Conservation (phyloP, 2,888 invertebrate species). For the Druceiella hillmani region DNA sequence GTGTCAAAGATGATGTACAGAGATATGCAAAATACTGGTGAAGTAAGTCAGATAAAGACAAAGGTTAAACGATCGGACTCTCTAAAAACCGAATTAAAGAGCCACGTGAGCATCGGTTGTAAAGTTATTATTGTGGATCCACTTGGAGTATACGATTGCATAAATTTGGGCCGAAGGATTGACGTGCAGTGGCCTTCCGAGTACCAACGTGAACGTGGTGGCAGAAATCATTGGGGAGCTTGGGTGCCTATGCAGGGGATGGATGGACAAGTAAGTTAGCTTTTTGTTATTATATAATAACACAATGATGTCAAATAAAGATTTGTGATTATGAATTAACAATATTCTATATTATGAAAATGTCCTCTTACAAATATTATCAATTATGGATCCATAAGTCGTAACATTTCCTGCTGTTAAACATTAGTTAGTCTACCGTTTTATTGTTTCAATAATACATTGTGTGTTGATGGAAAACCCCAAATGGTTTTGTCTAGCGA, state of each 20-base stretch:
- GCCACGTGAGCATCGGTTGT: constrained; percentile 42
- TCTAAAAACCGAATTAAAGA: constrained; percentile 36
- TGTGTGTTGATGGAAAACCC: no score
- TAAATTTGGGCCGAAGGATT: constrained; percentile 83
- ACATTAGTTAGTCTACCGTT: no score
- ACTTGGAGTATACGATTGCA: constrained; percentile 76
- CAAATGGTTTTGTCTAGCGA: no score
- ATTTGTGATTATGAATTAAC: no score
- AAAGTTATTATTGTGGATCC: constrained; percentile 46
- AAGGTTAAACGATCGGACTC: constrained; percentile 42
- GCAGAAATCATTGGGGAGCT: constrained; percentile 78
- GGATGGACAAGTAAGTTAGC: constrained; percentile 76
- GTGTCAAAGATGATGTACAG: constrained; percentile 46
- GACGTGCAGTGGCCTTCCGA: constrained; percentile 97
- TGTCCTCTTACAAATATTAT: no score
- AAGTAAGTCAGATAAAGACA: constrained; percentile 28
- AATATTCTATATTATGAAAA: no score
- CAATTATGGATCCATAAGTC: no score
- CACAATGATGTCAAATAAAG: no score
- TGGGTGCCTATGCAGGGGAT: constrained; percentile 90
- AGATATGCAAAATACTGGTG: constrained; percentile 45
- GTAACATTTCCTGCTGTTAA: no score
- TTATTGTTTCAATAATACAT: no score
- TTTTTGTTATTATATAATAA: no score
- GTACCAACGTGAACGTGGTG: constrained; percentile 79